Evolutionary conservation across 2,797 vertebrate genomes (phyloP).

Genomic region (Podarcis lilfordi): DNA sequence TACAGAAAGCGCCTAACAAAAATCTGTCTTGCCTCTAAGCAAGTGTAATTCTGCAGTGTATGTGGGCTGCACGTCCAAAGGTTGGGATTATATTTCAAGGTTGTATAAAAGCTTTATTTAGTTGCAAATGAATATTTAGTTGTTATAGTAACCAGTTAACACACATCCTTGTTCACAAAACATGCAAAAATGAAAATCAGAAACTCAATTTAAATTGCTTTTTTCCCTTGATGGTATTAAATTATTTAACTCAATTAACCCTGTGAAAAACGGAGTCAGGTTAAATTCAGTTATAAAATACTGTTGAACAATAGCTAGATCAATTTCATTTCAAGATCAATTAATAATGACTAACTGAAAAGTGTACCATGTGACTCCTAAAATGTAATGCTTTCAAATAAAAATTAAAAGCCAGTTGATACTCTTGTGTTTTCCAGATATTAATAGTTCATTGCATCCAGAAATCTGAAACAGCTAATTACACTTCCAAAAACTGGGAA

Average conservation of each 20-base stretch:
- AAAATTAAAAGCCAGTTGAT: neutral
- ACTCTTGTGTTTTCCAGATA: neutral
- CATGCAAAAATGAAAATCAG: neutral
- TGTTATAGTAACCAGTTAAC: neutral
- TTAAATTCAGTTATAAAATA: neutral
- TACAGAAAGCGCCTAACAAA: neutral
- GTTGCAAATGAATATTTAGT: constrained; percentile 10
- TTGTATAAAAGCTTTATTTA: neutral
- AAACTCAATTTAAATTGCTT: neutral
- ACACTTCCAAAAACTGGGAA: neutral
- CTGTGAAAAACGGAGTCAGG: neutral
- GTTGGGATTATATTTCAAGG: neutral
- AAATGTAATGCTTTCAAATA: neutral
- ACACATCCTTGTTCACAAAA: neutral
- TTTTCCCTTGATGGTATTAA: neutral
- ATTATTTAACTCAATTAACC: neutral
- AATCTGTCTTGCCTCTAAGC: neutral
- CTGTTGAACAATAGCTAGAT: neutral
- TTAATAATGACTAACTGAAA: neutral
- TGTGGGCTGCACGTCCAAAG: neutral
- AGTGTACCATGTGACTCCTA: neutral
- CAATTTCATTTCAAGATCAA: neutral
- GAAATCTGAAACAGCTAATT: neutral
- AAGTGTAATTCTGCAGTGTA: neutral
- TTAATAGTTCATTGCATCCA: neutral